Percentiles rank a stretch among this genome's conserved stretches.
phyloP scores from a whole-genome alignment of 2,797 vertebrate species.

The Acomys russatus region DNA sequence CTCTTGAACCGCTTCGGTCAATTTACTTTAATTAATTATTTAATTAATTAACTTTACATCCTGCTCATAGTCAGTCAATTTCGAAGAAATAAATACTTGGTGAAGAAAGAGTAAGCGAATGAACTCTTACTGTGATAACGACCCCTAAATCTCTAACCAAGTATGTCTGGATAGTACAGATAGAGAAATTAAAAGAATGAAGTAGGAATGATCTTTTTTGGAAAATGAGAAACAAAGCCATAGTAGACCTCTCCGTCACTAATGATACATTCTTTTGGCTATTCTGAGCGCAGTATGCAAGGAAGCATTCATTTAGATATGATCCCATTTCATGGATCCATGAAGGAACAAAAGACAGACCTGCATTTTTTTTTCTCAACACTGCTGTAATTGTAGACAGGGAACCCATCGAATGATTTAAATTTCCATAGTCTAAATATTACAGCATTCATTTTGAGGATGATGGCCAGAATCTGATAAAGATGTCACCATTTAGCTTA shows the following conservation, averaged over 20 bases:
- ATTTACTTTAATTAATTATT: background rate
- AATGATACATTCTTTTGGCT: background rate
- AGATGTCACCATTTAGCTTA: background rate
- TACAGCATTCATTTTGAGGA: conserved; percentile 28
- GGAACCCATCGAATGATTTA: conserved; percentile 39
- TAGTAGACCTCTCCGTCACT: background rate
- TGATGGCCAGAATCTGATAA: conserved; percentile 14
- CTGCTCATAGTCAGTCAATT: background rate
- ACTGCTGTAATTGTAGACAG: conserved; percentile 13
- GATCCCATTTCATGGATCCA: background rate
- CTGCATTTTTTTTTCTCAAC: background rate
- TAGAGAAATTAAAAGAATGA: background rate
- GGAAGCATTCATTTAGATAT: background rate
- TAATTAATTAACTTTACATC: no score
- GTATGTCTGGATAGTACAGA: background rate
- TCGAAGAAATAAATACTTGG: background rate
- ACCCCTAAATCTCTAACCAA: background rate
- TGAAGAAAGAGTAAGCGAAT: conserved; percentile 21
- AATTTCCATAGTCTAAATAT: background rate
- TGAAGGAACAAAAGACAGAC: background rate
- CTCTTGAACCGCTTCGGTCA: background rate
- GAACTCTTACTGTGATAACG: background rate
- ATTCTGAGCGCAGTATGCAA: background rate
- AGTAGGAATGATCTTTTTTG: background rate
- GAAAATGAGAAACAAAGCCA: background rate